phyloP scores from a whole-genome alignment of 2,113 vertebrate genomes.

The Murina feae region DNA sequence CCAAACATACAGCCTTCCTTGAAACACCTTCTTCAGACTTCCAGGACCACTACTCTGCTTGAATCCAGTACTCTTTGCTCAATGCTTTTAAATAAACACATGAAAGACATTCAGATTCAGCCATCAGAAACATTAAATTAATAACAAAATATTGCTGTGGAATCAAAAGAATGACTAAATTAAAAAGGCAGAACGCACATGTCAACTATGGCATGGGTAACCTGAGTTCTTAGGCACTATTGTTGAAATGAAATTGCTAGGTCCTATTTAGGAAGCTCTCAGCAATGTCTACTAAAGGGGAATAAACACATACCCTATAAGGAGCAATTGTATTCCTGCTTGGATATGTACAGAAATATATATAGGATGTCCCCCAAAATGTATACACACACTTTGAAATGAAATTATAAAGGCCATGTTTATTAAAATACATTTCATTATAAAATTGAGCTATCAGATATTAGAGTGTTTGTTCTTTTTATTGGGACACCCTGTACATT shows the following conservation, averaged over 20 bases:
- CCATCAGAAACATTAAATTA: not conserved
- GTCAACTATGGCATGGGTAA: not conserved
- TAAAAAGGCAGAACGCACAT: not conserved
- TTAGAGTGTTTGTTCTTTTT: too few relatives aligned
- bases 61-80: not conserved
- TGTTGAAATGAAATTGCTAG: not conserved
- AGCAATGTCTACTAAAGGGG: not conserved
- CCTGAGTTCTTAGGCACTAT: not conserved
- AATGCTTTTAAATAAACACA: not conserved
- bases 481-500: too few relatives aligned
- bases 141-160: not conserved
- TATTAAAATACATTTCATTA: too few relatives aligned
- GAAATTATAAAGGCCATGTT: too few relatives aligned
- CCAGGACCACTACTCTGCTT: not conserved
- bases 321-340: not conserved
- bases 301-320: not conserved
- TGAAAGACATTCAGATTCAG: not conserved
- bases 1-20: not conserved
- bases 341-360: not conserved
- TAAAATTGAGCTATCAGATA: too few relatives aligned
- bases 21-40: not conserved
- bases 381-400: too few relatives aligned
- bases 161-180: not conserved
- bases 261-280: not conserved
- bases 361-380: too few relatives aligned